These are phyloP conservation scores for Maniola hyperantus DNA, from an alignment of 2,888 invertebrate species.

Conservation along the genomic window DNA sequence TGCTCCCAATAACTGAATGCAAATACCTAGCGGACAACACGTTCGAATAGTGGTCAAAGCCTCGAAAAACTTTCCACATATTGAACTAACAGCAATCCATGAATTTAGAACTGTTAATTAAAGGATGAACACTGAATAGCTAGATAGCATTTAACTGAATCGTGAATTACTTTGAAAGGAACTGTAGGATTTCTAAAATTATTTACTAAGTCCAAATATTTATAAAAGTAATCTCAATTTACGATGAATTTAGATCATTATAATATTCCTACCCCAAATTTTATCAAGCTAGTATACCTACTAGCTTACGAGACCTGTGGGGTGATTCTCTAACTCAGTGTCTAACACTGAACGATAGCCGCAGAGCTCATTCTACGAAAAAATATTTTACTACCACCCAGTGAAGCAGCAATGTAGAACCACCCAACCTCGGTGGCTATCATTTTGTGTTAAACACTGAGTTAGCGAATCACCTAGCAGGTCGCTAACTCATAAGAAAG, in stretches of 20 bases:
- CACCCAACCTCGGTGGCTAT: no score
- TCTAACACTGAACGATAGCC: no score
- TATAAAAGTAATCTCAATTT: neutral
- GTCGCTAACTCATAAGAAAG: no score
- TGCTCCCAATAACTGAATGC: slow-evolving; percentile 76
- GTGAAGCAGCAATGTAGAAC: no score
- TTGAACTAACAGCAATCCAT: slow-evolving; percentile 48
- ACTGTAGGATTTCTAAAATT: neutral
- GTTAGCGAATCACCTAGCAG: no score
- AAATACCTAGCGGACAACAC: slow-evolving; percentile 68
- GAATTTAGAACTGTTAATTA: slow-evolving; percentile 52
- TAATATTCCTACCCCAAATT: no score
- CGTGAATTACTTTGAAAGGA: slow-evolving; percentile 11
- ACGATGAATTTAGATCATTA: neutral
- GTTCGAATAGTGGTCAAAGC: slow-evolving; percentile 46
- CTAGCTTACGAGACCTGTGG: no score
- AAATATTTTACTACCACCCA: no score
- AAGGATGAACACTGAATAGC: slow-evolving; percentile 36
- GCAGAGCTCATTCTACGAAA: no score
- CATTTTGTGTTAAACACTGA: no score
- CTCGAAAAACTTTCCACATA: slow-evolving; percentile 53
- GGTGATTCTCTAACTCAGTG: no score
- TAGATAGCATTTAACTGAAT: slow-evolving; percentile 27
- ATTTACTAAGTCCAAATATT: neutral
- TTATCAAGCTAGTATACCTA: no score